Evolutionary conservation across 2,797 vertebrate genomes (phyloP).

Genomic region (Hephaestus fuliginosus): DNA sequence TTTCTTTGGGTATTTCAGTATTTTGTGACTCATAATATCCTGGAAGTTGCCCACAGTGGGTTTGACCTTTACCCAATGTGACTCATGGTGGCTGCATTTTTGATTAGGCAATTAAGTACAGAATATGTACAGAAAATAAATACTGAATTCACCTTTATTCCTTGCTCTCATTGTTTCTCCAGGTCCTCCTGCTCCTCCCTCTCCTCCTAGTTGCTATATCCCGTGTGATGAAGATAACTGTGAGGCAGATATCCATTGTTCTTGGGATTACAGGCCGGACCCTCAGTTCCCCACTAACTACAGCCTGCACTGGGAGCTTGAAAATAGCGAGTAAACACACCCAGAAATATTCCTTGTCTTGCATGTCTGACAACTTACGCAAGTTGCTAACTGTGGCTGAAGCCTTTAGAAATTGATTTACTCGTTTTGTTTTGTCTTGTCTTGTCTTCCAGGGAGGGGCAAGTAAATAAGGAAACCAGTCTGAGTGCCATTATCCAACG

Average conservation of each 20-base stretch:
- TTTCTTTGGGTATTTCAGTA: background rate
- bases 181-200: constrained; percentile 63
- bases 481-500: constrained; percentile 62
- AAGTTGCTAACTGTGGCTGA: background rate
- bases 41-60: background rate
- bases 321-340: constrained; percentile 52
- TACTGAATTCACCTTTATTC: background rate
- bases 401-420: background rate
- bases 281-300: constrained; percentile 55
- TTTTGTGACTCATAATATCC: constrained; percentile 30
- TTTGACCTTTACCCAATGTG: constrained; percentile 12
- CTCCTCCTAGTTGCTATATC: constrained; percentile 67
- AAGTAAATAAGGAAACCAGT: background rate
- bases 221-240: constrained; percentile 46
- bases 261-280: constrained; percentile 63
- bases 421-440: background rate
- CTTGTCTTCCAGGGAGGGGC: background rate
- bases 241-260: constrained; percentile 70
- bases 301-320: constrained; percentile 76
- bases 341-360: background rate
- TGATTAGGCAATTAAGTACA: background rate
- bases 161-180: background rate
- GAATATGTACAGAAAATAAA: too few relatives aligned
- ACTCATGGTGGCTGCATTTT: background rate
- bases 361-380: background rate